Base-by-base conservation (phyloP, 1,140 invertebrate genomes). In the Eueides isabella region DNA sequence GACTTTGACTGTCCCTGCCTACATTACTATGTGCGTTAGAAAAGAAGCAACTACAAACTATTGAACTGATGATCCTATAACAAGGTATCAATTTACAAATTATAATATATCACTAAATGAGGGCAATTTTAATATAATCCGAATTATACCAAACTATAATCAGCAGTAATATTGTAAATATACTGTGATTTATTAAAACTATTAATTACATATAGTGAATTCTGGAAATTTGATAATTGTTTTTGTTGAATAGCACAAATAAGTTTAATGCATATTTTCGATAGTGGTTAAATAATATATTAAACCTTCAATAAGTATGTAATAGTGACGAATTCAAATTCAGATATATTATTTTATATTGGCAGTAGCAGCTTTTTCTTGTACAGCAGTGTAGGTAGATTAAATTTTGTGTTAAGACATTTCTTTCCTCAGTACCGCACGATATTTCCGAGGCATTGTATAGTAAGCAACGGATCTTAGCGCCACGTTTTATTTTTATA, bases 171-270 rank as follows among this genome's bases (percentile, higher is more conserved):
- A 55, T 23, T 23, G n/a, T 55, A 19, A 12, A 55, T 55, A 7
- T 19, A 55, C 48, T 23, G 48, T 55, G 48, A 55, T 55, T 55
- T 23, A 55, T 55, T 55, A 23, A 7, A 55, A 55, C 48, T 23
- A 55, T 55, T 26, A 55, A 55, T 55, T 61, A 69, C 67, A 38
- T 44, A 65, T 35, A 35, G 35, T 41, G 38, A 33, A 33, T 35
- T 35, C 23, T 35, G 31, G 31, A 38, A 64, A 35, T 65, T 65
- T 35, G 6, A 44, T 38, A 9, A 44, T 19, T 44, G 48, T 9
- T 55, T 55, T 55, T 11, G 48, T 55, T 55, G 3, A 11, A 55
- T 55, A 11, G 5, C 35, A 38, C 11, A 12, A 55, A 7, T 23
- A 11, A 0, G 44, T 48, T 7, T 19, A 19, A 44, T 44, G 41